These are phyloP conservation scores for Zaprionus inermis DNA, from an alignment of 1,140 invertebrate genomes.

Conservation along the genomic window DNA sequence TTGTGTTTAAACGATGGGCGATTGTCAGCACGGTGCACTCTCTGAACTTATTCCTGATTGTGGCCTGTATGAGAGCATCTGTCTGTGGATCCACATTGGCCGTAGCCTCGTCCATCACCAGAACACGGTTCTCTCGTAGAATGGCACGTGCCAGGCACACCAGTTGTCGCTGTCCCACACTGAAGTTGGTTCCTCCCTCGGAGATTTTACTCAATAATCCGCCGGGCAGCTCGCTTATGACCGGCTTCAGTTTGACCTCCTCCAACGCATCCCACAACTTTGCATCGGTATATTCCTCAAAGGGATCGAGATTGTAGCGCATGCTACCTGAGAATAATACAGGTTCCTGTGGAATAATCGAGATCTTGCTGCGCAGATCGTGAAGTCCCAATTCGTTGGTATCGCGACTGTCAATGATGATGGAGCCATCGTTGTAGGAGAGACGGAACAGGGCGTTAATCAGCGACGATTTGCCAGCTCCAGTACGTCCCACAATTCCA, in stretches of 20 bases:
- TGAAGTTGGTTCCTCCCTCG: slow-evolving; percentile 89
- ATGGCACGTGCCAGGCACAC: slow-evolving; percentile 89
- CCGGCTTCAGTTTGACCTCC: slow-evolving; percentile 88
- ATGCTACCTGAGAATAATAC: slow-evolving; percentile 88
- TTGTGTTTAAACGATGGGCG: slow-evolving; percentile 65
- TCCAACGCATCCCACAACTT: slow-evolving; percentile 93
- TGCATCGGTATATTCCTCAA: slow-evolving; percentile 89
- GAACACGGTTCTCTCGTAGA: slow-evolving; percentile 89
- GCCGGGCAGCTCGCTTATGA: slow-evolving; percentile 83
- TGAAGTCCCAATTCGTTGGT: slow-evolving; percentile 85
- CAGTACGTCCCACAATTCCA: slow-evolving; percentile 92
- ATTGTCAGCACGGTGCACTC: slow-evolving; percentile 69
- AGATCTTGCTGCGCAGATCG: slow-evolving; percentile 88
- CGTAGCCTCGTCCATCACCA: slow-evolving; percentile 87
- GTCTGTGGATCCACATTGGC: slow-evolving; percentile 87
- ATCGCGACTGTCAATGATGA: slow-evolving; percentile 87
- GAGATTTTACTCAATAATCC: slow-evolving; percentile 84
- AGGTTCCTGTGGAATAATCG: slow-evolving; percentile 90
- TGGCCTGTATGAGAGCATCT: slow-evolving; percentile 89
- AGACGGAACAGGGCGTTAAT: slow-evolving; percentile 88
- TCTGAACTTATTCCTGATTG: slow-evolving; percentile 84
- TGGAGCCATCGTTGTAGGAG: slow-evolving; percentile 85
- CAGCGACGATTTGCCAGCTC: slow-evolving; percentile 93
- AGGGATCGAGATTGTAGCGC: slow-evolving; percentile 91
- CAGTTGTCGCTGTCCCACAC: slow-evolving; percentile 90